Percentiles rank a stretch among this genome's conserved stretches.
Conservation (phyloP, 2,888 invertebrate genomes). For the Acronicta leporina region DNA sequence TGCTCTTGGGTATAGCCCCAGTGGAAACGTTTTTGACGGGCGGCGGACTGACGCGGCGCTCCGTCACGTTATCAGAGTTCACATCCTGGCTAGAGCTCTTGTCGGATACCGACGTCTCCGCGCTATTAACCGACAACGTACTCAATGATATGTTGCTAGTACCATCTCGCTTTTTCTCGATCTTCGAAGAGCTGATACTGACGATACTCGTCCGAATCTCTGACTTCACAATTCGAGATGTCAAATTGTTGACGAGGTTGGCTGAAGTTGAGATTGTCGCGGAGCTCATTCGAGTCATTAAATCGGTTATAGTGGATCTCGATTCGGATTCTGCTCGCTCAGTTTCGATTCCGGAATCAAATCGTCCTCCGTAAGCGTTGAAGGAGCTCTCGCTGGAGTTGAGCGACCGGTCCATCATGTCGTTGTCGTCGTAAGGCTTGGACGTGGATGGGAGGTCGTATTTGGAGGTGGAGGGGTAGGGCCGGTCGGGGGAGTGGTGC, state of each 20-base stretch:
- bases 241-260: constrained; percentile 76
- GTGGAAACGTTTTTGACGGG: constrained; percentile 88
- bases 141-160: constrained; percentile 80
- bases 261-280: constrained; percentile 79
- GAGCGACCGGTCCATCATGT: constrained; percentile 81
- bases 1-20: constrained; percentile 97
- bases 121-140: constrained; percentile 82
- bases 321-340: constrained; percentile 73
- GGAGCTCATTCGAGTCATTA: constrained; percentile 82
- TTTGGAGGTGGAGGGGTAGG: constrained; percentile 72
- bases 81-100: constrained; percentile 86
- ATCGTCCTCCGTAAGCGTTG: constrained; percentile 81
- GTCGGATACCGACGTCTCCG: constrained; percentile 82
- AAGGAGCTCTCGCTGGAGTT: constrained; percentile 85
- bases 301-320: constrained; percentile 77
- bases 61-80: constrained; percentile 83
- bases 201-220: constrained; percentile 83
- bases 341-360: constrained; percentile 75
- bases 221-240: constrained; percentile 77
- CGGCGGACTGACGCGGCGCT: constrained; percentile 80
- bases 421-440: constrained; percentile 79
- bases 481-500: constrained; percentile 70
- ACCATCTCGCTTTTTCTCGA: constrained; percentile 78
- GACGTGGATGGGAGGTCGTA: constrained; percentile 79
- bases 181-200: constrained; percentile 81